Base-by-base conservation (phyloP, 1,140 invertebrate species). In the Meloidogyne floridensis region DNA sequence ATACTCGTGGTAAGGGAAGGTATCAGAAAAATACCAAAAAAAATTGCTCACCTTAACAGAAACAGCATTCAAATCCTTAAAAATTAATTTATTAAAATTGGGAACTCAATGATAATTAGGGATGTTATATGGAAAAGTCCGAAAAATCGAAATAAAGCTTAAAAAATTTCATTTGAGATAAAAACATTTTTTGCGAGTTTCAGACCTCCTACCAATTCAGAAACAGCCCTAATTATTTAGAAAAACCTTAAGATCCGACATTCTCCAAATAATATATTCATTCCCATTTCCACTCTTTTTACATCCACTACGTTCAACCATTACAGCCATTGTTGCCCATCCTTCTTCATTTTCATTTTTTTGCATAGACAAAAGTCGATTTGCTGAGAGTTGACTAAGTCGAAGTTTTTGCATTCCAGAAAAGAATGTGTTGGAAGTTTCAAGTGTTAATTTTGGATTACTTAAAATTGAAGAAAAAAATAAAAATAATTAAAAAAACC, bases 251-350 rank as follows among this genome's bases (percentile, higher is more conserved):
- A 85, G 70, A 71, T 85, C 70, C 42, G 69, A 74, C 42, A 84
- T 59, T 8, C 84, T 85, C 87, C 88, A 89, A 72, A 90, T 84
- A 32, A 90, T 80, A 72, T 87, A 88, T 51, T 88, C 88, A 18
- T 90, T 90, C 10, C 83, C 86, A 70, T 89, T 88, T 3, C 80
- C 86, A 70, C 88, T 88, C 69, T 88, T 88, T 77, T 79, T 85
- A 20, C 74, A 80, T n/a, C 80, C 86, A 15, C 75, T 82, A 51
- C 82, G 82, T n/a, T 85, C 87, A n/a, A 88, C 86, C 56, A 88
- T 83, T 32, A 88, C 88, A 47, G 80, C 87, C 86, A 88, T 87
- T 9, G 87, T 88, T 15, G 83, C 47, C 81, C 83, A 88, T n/a
- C 59, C 59, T 65, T 65, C 59, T 65, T 65, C 59, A 65, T 5